These are phyloP conservation scores for Adoxophyes honmai DNA, from an alignment of 1,140 invertebrate genomes.

Conservation along the genomic window DNA sequence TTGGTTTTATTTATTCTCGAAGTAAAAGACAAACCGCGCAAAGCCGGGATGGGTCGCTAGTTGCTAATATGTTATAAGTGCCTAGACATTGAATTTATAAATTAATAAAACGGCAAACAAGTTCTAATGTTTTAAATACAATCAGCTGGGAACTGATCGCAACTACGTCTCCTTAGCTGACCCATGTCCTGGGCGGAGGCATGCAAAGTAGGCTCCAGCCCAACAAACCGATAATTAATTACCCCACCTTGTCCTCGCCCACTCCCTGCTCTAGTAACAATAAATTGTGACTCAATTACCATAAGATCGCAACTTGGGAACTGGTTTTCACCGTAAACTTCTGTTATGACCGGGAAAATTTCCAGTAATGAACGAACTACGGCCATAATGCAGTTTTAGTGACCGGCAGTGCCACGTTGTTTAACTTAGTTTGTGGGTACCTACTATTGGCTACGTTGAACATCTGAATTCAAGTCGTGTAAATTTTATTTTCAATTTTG, in stretches of 20 bases:
- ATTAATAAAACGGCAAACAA: too few species aligned
- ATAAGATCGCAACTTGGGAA: constrained; percentile 9
- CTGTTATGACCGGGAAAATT: not conserved
- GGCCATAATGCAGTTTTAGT: not conserved
- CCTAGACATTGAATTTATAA: too few species aligned
- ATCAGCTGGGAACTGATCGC: not conserved
- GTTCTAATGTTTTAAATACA: too few species aligned
- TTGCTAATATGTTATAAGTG: too few species aligned
- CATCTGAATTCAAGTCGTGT: too few species aligned
- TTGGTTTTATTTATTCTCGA: too few species aligned
- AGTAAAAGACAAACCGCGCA: too few species aligned
- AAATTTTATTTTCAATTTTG: too few species aligned
- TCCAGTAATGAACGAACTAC: not conserved
- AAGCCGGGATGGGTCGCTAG: too few species aligned
- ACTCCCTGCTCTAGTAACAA: not conserved
- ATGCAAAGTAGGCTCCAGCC: constrained; percentile 26
- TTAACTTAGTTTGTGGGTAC: not conserved
- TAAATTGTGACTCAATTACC: constrained; percentile 9
- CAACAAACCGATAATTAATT: constrained; percentile 27
- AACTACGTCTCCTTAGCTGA: constrained; percentile 21
- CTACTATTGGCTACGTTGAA: not conserved
- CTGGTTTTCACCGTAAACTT: not conserved
- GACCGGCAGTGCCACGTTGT: not conserved
- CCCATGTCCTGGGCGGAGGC: constrained; percentile 21
- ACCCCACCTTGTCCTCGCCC: not conserved